Base-by-base conservation (phyloP, 23 tunicate species). In the Trididemnum miniatum region DNA sequence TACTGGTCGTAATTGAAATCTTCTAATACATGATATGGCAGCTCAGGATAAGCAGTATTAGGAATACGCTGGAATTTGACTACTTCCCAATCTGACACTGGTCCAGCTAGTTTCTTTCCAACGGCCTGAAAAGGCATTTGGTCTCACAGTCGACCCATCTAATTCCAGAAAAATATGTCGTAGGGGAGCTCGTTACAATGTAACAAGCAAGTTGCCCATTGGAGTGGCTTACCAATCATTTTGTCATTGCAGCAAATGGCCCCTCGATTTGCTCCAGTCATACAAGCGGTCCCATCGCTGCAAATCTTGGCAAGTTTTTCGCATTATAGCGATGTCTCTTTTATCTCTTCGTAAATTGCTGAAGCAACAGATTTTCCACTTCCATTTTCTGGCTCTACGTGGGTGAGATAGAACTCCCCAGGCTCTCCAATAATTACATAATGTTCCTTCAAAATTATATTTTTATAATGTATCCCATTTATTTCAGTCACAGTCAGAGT, bases 71-170 rank as follows among this genome's bases (percentile, higher is more conserved):
- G 15, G 67, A n/a, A n/a, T n/a, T 71, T 24, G 78, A 35, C 28
- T n/a, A n/a, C n/a, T n/a, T n/a, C n/a, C n/a, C n/a, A n/a, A n/a
- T n/a, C n/a, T n/a, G n/a, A n/a, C n/a, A n/a, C n/a, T n/a, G n/a
- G n/a, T n/a, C n/a, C n/a, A n/a, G n/a, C n/a, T n/a, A n/a, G n/a
- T n/a, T n/a, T n/a, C n/a, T n/a, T n/a, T n/a, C n/a, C n/a, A n/a
- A n/a, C n/a, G n/a, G n/a, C 69, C 80, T 12, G 20, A 36, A 37
- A 76, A 76, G 20, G 7, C 39, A 35, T 76, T 24, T 50, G 65
- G 80, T 34, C 83, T 78, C 25, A n/a, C 59, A 25, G 83, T 78
- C 24, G 35, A 25, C 27, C 83, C 83, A 78, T 78, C 83, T 2
- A 78, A 51, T 2, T 15, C 22, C 25, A 23, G 23, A 37, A 78